Base-by-base conservation (phyloP, 1,140 invertebrate species). In the Nilaparvata lugens region DNA sequence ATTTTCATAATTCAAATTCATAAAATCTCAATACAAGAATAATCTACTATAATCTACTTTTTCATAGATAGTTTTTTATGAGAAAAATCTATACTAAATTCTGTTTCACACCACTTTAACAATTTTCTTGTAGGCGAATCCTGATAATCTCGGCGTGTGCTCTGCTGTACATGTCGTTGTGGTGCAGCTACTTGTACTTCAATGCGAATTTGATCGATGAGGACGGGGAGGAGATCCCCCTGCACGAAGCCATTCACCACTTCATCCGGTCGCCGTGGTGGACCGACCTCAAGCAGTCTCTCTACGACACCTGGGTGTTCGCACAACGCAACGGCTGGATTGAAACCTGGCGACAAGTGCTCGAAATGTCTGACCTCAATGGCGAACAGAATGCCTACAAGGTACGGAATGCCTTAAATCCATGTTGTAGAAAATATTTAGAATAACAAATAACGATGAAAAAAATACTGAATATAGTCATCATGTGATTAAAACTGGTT, bases 331-430 rank as follows among this genome's bases (percentile, higher is more conserved):
- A 94, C 71, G 93, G 93, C 38, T 95, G 88, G 81, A 71, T 72
- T 62, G 80, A 78, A 64, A 83, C 91, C 1, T 96, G 89, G 88
- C 84, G 86, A 66, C 87, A 95, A 71, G 80, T 97, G 9, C 82
- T 94, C 11, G 86, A 92, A 62, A 78, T 91, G 19, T 84, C 86
- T 9, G 95, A 97, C 78, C 89, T 91, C 4, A 81, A 87, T 68
- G 93, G 93, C 1, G 93, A 95, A 74, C 82, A 86, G 56, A 93
- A 95, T 75, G 91, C 94, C 7, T 90, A 89, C 64, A 91, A 86
- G 78, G 89, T 93, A 68, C 9, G 13, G 31, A n/a, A n/a, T n/a
- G n/a, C n/a, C n/a, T n/a, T n/a, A n/a, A n/a, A n/a, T n/a, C n/a
- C n/a, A n/a, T n/a, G n/a, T n/a, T n/a, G n/a, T n/a, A n/a, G n/a